A percentile compares a stretch with the other conserved stretches of the same genome.
phyloP scores from a whole-genome alignment of 2,888 invertebrate species.

The Watsonalla cultraria region DNA sequence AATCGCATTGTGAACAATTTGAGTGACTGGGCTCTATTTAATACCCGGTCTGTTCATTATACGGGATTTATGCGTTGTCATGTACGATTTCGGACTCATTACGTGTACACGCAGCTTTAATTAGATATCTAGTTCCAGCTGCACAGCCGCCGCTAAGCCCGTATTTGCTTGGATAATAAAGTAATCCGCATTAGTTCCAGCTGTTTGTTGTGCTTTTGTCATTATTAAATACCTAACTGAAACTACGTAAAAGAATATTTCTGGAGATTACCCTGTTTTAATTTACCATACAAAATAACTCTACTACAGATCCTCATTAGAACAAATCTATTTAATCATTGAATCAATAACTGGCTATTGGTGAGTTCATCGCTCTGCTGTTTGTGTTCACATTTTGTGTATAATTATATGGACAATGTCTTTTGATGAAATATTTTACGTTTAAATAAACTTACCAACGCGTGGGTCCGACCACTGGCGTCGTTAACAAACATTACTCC shows the following conservation, averaged over 20 bases:
- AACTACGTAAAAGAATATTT: no score
- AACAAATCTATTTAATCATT: background rate
- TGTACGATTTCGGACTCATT: conserved; percentile 64
- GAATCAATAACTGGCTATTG: background rate
- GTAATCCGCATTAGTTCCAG: background rate
- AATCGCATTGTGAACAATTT: conserved; percentile 73
- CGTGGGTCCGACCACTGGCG: conserved; percentile 32
- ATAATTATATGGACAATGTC: conserved; percentile 48
- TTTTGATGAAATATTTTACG: conserved; percentile 57
- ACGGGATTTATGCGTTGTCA: conserved; percentile 71
- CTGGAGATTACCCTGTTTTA: no score
- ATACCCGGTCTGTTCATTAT: conserved; percentile 69
- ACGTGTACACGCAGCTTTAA: conserved; percentile 61
- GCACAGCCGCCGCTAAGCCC: conserved; percentile 29
- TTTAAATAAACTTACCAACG: conserved; percentile 63
- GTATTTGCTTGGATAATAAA: conserved; percentile 19
- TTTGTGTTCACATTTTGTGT: conserved; percentile 42
- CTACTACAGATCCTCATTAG: background rate
- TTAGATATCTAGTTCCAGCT: conserved; percentile 50
- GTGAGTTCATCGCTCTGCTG: conserved; percentile 28
- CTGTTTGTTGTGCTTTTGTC: no score
- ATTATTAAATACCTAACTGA: no score
- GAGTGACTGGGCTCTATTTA: conserved; percentile 69
- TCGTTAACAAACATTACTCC: conserved; percentile 39
- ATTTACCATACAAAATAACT: no score